Conservation (phyloP, 2,113 vertebrate genomes). For the Anthoscopus minutus region DNA sequence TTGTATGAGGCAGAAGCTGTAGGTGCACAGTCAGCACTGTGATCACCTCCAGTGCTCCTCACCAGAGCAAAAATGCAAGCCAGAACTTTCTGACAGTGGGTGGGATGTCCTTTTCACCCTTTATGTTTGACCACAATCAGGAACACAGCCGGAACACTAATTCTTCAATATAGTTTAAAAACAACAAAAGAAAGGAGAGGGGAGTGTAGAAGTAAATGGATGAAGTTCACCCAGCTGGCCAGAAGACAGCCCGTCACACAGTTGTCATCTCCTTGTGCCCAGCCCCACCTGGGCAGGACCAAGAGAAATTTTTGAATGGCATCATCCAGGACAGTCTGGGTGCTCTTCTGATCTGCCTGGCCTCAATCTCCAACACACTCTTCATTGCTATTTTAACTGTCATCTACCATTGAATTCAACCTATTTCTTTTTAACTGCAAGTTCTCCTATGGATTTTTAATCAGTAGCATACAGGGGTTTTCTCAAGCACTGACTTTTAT, state of each 20-base stretch:
- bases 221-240: not conserved
- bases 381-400: not conserved
- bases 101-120: not conserved
- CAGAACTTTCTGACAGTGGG: not conserved
- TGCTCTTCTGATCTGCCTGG: not conserved
- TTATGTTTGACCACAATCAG: not conserved
- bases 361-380: not conserved
- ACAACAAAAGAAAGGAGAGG: too few relatives aligned
- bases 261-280: not conserved
- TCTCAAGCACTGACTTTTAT: not conserved
- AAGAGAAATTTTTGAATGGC: not conserved
- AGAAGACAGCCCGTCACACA: not conserved
- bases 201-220: not conserved
- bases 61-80: not conserved
- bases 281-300: not conserved
- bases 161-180: not conserved
- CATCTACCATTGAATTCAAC: not conserved
- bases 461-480: not conserved
- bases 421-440: not conserved
- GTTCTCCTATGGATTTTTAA: not conserved
- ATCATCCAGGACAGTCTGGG: not conserved
- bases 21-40: not conserved
- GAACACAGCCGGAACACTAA: not conserved
- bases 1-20: fast-evolving
- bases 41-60: not conserved